Evolutionary conservation across 2,113 vertebrate genomes (phyloP), one percentile per base, ranked within the genome.

Genomic region (Polyodon spathula): DNA sequence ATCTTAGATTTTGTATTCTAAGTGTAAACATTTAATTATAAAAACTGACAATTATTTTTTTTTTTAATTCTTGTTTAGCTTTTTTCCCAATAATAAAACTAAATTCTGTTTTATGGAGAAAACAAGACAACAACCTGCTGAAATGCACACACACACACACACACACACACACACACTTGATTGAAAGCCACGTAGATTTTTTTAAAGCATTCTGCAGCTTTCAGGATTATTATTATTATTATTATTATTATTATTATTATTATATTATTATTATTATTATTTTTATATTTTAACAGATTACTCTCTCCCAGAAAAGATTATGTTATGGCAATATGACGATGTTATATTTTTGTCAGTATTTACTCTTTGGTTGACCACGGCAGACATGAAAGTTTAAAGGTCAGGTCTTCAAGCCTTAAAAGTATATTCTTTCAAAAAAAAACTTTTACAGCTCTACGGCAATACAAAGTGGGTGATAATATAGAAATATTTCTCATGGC

Each of bases 61-160:
- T 0, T 40, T 53, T 43, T 11, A 38, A 44, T 60, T 41, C 43
- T 43, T 11, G 17, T 53, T 60, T 41, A 59, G 37, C 37, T 63
- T 42, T 40, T 56, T n/a, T n/a, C n/a, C n/a, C n/a, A n/a, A n/a
- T n/a, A n/a, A n/a, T n/a, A n/a, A n/a, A n/a, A n/a, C n/a, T n/a
- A n/a, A n/a, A n/a, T 41, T 37, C 54, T 59, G 54, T 50, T 48
- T 48, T 38, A 48, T 56, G 57, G 54, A n/a, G 50, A 39, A 41
- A 54, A 52, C 48, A 43, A 50, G 50, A 48, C 53, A 15, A 61
- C 54, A 52, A 42, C 60, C 60, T n/a, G n/a, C n/a, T n/a, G n/a
- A n/a, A n/a, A n/a, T n/a, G n/a, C n/a, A n/a, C n/a, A n/a, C n/a
- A n/a, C n/a, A n/a, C n/a, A n/a, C n/a, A n/a, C n/a, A n/a, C n/a